Conservation (phyloP, 2,888 invertebrate genomes). For the Phasia obesa region DNA sequence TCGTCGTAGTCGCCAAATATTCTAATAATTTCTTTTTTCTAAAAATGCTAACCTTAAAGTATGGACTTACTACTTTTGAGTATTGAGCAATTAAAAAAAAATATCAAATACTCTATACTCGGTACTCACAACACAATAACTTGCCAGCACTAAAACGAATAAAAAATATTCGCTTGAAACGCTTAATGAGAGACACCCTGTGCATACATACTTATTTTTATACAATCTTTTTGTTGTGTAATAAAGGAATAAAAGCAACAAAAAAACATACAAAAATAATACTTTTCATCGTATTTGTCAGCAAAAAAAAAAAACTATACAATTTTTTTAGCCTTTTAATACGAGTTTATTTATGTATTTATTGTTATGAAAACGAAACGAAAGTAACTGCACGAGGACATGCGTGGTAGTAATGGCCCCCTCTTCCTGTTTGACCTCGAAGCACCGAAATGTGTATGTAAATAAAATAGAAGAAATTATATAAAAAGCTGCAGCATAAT, state of each 20-base stretch:
- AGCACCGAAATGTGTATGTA: background rate
- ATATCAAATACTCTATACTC: too few species aligned
- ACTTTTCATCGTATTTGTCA: background rate
- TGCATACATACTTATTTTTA: background rate
- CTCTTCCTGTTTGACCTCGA: background rate
- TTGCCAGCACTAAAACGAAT: too few species aligned
- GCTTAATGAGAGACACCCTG: too few species aligned
- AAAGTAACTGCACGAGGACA: slow-evolving; percentile 31
- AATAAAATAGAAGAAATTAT: background rate
- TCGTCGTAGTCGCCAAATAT: too few species aligned
- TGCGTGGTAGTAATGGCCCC: slow-evolving; percentile 39
- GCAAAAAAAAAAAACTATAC: background rate
- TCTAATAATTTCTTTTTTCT: too few species aligned
- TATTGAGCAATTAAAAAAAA: too few species aligned
- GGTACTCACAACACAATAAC: too few species aligned
- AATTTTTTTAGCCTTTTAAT: background rate
- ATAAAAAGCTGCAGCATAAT: background rate
- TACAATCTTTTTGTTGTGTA: slow-evolving; percentile 55
- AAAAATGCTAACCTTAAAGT: too few species aligned
- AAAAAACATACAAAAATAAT: slow-evolving; percentile 47
- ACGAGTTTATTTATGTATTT: too few species aligned
- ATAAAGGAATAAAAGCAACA: slow-evolving; percentile 52
- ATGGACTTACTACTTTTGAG: too few species aligned
- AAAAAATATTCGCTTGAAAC: too few species aligned
- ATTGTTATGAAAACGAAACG: background rate